Evolutionary conservation across 1,140 invertebrate species (phyloP), one percentile per base, ranked within the genome.

Genomic region (Dreissena polymorpha): DNA sequence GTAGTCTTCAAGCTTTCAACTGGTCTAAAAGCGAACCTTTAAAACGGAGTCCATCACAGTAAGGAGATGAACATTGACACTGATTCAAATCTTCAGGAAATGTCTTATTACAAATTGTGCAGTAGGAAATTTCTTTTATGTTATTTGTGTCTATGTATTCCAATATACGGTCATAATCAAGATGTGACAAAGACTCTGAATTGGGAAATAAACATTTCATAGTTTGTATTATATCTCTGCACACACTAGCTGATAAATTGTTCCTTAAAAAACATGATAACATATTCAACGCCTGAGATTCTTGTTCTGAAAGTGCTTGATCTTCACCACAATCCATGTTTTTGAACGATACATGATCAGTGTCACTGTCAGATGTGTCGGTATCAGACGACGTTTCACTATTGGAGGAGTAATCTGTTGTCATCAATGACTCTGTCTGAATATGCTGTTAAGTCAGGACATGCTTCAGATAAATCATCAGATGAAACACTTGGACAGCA

Each of bases 21-120:
- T 67, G 64, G 18, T 67, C 23, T 67, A 23, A 67, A 10, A n/a
- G 18, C 23, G 64, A 23, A 27, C 64, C 25, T 67, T 67, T 67
- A 27, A 14, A 67, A 67, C 64, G 64, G 10, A 67, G 25, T 21
- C 64, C 64, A n/a, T 67, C 64, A 67, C 64, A 67, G 64, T 67
- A 14, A 14, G 21, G 12, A 67, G 18, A 14, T n/a, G 18, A 67
- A 27, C 64, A 67, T 23, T 67, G 64, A 67, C 12, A 67, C 10
- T 21, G 18, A 67, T 67, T 23, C 25, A 67, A 27, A 10, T 67
- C 64, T 67, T 67, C 64, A 14, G 64, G 64, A 67, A 67, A 67
- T 27, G 25, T 27, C 25, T n/a, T 10, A 67, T 27, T 21, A 23
- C 64, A 67, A 14, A 67, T 27, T 10, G 18, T 27, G 25, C 64